Evolutionary conservation across 37 sponge, comb jelly and placozoan species (phyloP).

Genomic region (Lycopodina hypogea): DNA sequence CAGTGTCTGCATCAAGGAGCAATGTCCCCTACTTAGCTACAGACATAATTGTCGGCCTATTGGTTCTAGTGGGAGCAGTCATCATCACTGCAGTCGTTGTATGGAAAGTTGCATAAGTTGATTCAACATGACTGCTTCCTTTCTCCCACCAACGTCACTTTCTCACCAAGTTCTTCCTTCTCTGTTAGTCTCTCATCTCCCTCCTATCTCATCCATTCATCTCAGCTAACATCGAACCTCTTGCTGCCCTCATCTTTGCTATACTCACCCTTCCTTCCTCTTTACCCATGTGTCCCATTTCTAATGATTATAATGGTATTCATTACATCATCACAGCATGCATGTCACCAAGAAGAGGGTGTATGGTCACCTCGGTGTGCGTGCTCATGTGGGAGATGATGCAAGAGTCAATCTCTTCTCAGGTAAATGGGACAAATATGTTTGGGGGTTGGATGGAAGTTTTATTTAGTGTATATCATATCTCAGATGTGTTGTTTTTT

Average conservation of each 20-base stretch:
- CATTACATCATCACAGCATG: neutral
- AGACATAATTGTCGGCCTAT: neutral
- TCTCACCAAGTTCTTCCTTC: neutral
- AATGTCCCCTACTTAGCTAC: neutral
- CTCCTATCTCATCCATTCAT: neutral
- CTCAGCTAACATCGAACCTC: neutral
- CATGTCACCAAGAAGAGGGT: neutral
- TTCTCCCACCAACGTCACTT: neutral
- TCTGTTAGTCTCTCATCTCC: neutral
- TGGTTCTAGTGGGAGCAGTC: neutral
- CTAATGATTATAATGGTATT: neutral
- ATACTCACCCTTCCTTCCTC: no score
- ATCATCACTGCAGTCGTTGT: conserved; percentile 10
- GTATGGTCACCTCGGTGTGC: conserved; percentile 8
- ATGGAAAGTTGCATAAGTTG: conserved; percentile 12
- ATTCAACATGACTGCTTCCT: neutral
- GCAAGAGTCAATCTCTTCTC: conserved; percentile 19
- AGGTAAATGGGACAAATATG: neutral
- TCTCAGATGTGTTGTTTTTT: no score
- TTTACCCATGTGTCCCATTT: no score
- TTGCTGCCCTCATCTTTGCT: neutral
- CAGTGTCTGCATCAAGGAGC: neutral
- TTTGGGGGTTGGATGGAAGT: no score
- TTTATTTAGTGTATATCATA: no score
- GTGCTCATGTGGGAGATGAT: conserved; percentile 8